phyloP scores from a whole-genome alignment of 2,888 invertebrate genomes.

The Gasteruption jaculator region DNA sequence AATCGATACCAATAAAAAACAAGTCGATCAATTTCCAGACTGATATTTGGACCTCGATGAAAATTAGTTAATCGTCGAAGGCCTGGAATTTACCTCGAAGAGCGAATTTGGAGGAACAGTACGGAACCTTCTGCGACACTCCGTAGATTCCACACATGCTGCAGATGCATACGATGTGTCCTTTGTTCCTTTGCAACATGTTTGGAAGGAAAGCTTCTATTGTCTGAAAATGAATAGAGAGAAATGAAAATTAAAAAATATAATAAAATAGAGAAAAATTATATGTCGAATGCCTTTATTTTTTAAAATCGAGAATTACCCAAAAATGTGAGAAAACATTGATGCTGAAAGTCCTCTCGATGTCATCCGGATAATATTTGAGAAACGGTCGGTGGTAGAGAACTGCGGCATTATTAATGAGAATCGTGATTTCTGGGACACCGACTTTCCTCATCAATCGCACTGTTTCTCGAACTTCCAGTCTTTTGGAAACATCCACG shows the following conservation, averaged over 20 bases:
- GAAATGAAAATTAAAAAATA: not conserved
- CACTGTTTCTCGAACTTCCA: conserved; percentile 33
- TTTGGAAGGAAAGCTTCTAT: conserved; percentile 49
- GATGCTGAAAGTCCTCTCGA: conserved; percentile 46
- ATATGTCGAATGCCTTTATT: not conserved
- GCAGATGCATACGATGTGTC: conserved; percentile 50
- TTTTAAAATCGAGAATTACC: conserved; percentile 34
- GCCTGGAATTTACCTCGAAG: conserved; percentile 43
- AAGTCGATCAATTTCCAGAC: no score
- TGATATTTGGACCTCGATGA: no score
- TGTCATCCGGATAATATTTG: conserved; percentile 41
- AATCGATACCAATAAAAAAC: no score
- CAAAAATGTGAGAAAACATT: conserved; percentile 54
- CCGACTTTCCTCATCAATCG: conserved; percentile 33
- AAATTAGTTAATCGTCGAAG: not conserved
- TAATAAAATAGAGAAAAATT: not conserved
- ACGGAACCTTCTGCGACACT: conserved; percentile 47
- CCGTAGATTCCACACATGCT: conserved; percentile 51
- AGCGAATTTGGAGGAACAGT: conserved; percentile 53
- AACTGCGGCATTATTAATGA: conserved; percentile 54
- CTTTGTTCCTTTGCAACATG: conserved; percentile 46
- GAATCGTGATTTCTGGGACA: conserved; percentile 50
- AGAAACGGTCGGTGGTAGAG: conserved; percentile 48
- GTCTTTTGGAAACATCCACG: conserved; percentile 39
- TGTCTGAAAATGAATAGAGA: conserved; percentile 33